Evolutionary conservation across 2,113 vertebrate genomes (phyloP).

Genomic region (Toxotes chatareus): DNA sequence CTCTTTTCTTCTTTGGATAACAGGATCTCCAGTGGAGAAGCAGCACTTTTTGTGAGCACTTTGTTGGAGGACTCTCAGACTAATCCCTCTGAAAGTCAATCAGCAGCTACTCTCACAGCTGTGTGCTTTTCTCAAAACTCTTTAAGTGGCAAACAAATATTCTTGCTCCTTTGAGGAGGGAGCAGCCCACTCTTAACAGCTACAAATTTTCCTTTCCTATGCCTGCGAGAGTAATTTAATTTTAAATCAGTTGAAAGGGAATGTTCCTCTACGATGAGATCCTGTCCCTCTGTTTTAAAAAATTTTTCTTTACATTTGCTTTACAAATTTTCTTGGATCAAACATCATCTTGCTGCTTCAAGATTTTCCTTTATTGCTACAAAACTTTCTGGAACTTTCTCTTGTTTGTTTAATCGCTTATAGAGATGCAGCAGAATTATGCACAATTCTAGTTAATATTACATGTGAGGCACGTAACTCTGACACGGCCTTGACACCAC

Average conservation of each 20-base stretch:
- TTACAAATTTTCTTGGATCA: background rate
- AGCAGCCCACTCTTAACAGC: background rate
- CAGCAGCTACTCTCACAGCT: background rate
- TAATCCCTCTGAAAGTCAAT: slow-evolving; percentile 43
- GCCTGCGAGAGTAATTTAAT: background rate
- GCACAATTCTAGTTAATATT: background rate
- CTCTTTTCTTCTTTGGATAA: slow-evolving; percentile 33
- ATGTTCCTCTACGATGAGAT: too few species aligned
- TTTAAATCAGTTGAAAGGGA: background rate
- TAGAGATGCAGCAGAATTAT: background rate
- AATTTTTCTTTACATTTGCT: too few species aligned
- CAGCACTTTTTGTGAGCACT: slow-evolving; percentile 35
- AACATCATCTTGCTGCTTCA: background rate
- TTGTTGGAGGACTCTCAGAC: slow-evolving; percentile 25
- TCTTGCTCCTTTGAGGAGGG: background rate
- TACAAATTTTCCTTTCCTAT: background rate
- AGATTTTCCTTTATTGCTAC: too few species aligned
- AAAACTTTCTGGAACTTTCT: too few species aligned
- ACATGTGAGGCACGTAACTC: background rate
- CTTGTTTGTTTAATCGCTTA: background rate
- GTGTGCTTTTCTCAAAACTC: background rate
- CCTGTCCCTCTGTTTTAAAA: too few species aligned
- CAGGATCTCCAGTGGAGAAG: slow-evolving; percentile 13
- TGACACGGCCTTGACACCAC: slow-evolving; percentile 58
- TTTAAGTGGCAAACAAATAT: slow-evolving; percentile 4